Conservation (phyloP, 2,797 vertebrate species). For the Chaetophractus vellerosus region DNA sequence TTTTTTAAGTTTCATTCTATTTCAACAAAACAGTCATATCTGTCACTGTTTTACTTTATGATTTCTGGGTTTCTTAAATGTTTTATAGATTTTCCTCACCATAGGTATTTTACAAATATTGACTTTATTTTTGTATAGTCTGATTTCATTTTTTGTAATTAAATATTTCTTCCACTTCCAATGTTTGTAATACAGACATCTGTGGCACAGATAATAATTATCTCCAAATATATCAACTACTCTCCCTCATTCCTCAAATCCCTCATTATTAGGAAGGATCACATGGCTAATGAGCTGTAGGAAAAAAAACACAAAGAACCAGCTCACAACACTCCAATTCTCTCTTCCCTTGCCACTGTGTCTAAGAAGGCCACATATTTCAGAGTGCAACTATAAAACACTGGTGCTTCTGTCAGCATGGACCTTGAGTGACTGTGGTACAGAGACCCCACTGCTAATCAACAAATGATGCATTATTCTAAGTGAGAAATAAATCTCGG, state of each 20-base stretch:
- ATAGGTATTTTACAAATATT: not conserved
- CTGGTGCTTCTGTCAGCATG: not conserved
- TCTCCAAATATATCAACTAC: not conserved
- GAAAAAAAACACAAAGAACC: not conserved
- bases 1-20: not conserved
- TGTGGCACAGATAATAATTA: not conserved
- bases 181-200: not conserved
- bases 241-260: not conserved
- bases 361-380: not conserved
- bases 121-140: not conserved
- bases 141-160: not conserved
- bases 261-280: not conserved
- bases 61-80: not conserved
- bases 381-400: not conserved
- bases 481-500: constrained; percentile 2
- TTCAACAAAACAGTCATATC: not conserved
- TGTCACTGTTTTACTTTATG: not conserved
- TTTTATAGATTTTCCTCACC: not conserved
- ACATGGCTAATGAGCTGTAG: not conserved
- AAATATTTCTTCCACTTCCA: not conserved
- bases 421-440: not conserved
- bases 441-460: not conserved
- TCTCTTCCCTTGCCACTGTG: not conserved
- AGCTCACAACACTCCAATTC: not conserved
- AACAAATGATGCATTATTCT: not conserved